These are phyloP conservation scores for Chiloscyllium plagiosum DNA, from an alignment of 2,113 vertebrate genomes.

Conservation along the genomic window DNA sequence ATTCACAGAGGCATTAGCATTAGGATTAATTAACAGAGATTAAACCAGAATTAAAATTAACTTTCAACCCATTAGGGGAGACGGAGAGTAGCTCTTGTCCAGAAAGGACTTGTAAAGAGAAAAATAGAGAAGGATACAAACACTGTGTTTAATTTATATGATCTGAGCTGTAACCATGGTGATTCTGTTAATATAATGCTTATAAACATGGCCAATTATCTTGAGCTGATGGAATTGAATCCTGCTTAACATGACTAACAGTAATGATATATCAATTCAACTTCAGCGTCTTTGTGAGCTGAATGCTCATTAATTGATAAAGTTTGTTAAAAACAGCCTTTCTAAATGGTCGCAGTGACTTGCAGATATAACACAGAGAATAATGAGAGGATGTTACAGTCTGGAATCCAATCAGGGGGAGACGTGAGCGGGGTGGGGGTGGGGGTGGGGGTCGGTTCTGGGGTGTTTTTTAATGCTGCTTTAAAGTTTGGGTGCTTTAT, in stretches of 20 bases:
- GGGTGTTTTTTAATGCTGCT: too few relatives aligned
- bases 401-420: neutral
- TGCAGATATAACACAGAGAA: neutral
- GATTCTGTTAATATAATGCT: neutral
- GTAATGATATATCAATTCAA: neutral
- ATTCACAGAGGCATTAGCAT: too few relatives aligned
- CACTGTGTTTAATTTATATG: neutral
- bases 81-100: neutral
- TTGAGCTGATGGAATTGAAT: neutral
- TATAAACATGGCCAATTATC: neutral
- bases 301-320: neutral
- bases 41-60: neutral
- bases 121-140: neutral
- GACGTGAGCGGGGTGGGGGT: too few relatives aligned
- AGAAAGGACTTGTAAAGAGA: too few relatives aligned
- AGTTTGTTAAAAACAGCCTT: neutral
- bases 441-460: too few relatives aligned
- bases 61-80: neutral
- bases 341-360: neutral
- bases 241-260: neutral
- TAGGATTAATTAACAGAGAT: too few relatives aligned
- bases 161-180: neutral
- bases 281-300: neutral
- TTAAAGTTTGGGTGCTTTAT: too few relatives aligned
- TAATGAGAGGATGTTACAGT: neutral